phyloP scores from a whole-genome alignment of 2,113 vertebrate species.

The Carassius auratus region DNA sequence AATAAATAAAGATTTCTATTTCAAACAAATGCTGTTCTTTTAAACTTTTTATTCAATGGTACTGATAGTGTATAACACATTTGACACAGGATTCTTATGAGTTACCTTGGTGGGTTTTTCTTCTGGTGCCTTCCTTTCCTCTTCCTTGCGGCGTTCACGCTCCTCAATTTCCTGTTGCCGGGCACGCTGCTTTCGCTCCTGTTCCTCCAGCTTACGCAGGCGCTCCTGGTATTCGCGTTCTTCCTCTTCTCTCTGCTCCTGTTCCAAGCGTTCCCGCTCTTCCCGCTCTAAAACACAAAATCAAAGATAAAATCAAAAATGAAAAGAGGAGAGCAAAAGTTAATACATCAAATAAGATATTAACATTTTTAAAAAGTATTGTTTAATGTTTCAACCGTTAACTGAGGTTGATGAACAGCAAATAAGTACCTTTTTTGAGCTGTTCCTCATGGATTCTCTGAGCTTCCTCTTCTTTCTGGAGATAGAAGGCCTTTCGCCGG shows the following conservation, averaged over 20 bases:
- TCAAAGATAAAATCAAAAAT: not conserved
- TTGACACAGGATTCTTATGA: slow-evolving; percentile 1
- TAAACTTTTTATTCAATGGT: not conserved
- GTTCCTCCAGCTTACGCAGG: slow-evolving; percentile 92
- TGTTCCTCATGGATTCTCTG: slow-evolving; percentile 90
- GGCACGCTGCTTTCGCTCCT: slow-evolving; percentile 92
- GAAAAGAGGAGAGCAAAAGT: too few relatives aligned
- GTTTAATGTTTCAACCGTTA: not conserved
- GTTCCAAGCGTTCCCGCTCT: slow-evolving; percentile 88
- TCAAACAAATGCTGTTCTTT: not conserved
- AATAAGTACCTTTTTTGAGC: slow-evolving; percentile 86
- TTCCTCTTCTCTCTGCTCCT: slow-evolving; percentile 91
- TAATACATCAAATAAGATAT: not conserved
- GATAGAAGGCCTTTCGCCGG: slow-evolving; percentile 82
- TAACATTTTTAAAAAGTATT: not conserved
- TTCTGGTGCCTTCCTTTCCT: slow-evolving; percentile 83
- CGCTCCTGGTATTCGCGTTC: slow-evolving; percentile 92
- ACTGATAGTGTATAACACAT: not conserved
- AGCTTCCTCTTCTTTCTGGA: slow-evolving; percentile 91
- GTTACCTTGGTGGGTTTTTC: slow-evolving; percentile 82
- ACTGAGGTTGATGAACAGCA: too few relatives aligned
- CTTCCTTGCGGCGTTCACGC: slow-evolving; percentile 88
- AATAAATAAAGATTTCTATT: too few relatives aligned
- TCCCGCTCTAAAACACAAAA: slow-evolving; percentile 82
- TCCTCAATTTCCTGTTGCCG: slow-evolving; percentile 96